These are phyloP conservation scores for Neosalanx taihuensis DNA, from an alignment of 2,797 vertebrate genomes.

Conservation along the genomic window DNA sequence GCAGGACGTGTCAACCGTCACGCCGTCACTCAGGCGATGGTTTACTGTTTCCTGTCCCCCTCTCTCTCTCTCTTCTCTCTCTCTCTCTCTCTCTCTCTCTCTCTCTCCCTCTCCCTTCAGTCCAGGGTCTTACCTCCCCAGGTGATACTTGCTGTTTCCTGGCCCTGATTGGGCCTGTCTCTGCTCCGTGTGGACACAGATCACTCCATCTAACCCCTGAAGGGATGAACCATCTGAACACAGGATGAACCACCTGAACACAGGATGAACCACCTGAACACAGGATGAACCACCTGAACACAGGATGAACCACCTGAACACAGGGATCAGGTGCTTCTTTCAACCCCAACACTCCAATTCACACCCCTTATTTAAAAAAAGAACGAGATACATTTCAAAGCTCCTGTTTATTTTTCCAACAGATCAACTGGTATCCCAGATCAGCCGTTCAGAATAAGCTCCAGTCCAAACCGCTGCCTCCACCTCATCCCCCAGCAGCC, in stretches of 20 bases:
- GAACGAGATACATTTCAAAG: no score
- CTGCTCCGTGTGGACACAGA: constrained; percentile 27
- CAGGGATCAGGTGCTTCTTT: no score
- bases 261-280: no score
- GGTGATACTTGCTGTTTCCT: constrained; percentile 26
- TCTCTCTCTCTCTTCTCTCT: constrained; percentile 7
- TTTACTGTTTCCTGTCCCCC: constrained; percentile 14
- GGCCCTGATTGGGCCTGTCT: constrained; percentile 25
- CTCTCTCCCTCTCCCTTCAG: constrained; percentile 20
- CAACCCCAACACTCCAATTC: no score
- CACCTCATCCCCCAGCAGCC: background rate
- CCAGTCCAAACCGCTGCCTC: no score
- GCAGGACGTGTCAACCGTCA: constrained; percentile 37
- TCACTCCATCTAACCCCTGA: constrained; percentile 42
- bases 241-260: no score
- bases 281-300: no score
- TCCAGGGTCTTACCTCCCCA: constrained; percentile 16
- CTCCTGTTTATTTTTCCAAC: no score
- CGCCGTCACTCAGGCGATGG: constrained; percentile 40
- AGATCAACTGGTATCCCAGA: no score
- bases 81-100: background rate
- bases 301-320: no score
- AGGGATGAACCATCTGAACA: background rate
- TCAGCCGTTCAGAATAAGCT: no score
- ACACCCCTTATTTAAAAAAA: no score